Evolutionary conservation across 1,140 invertebrate genomes (phyloP).

Genomic region (Limonius californicus): DNA sequence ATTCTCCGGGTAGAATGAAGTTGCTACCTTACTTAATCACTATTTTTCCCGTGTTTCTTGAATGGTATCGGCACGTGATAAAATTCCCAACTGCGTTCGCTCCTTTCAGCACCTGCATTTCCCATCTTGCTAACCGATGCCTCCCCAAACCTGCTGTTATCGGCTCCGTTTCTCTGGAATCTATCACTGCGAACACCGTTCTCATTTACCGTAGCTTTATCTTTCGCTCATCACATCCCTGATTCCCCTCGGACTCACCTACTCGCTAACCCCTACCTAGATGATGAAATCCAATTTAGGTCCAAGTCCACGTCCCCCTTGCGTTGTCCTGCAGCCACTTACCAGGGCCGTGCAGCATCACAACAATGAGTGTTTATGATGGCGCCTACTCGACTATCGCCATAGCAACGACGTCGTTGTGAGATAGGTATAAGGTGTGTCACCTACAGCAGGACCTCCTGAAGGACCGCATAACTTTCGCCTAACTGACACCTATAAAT

Average conservation of each 20-base stretch:
- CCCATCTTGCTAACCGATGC: neutral
- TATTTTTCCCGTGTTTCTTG: constrained; percentile 21
- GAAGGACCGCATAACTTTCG: constrained; percentile 10
- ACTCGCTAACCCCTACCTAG: constrained; percentile 26
- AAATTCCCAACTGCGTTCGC: constrained; percentile 30
- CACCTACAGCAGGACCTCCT: constrained; percentile 27
- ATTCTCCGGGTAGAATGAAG: constrained; percentile 17
- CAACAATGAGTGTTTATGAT: constrained; percentile 49
- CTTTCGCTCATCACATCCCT: constrained; percentile 22
- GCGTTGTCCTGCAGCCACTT: constrained; percentile 42
- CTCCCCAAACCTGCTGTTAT: constrained; percentile 5
- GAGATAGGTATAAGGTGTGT: constrained; percentile 37
- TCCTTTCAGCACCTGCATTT: constrained; percentile 27
- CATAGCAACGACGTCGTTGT: constrained; percentile 41
- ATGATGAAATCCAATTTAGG: constrained; percentile 44
- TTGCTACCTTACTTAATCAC: constrained; percentile 24
- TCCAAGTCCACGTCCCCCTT: constrained; percentile 29
- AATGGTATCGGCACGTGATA: constrained; percentile 28
- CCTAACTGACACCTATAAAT: constrained; percentile 8
- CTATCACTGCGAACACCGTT: constrained; percentile 32
- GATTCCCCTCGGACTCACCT: constrained; percentile 19
- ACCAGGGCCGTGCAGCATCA: constrained; percentile 43
- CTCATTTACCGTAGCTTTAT: constrained; percentile 37
- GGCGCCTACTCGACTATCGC: constrained; percentile 47
- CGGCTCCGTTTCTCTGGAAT: constrained; percentile 19